Conservation (phyloP, 1,140 invertebrate genomes). For the Tetraneura akinire region DNA sequence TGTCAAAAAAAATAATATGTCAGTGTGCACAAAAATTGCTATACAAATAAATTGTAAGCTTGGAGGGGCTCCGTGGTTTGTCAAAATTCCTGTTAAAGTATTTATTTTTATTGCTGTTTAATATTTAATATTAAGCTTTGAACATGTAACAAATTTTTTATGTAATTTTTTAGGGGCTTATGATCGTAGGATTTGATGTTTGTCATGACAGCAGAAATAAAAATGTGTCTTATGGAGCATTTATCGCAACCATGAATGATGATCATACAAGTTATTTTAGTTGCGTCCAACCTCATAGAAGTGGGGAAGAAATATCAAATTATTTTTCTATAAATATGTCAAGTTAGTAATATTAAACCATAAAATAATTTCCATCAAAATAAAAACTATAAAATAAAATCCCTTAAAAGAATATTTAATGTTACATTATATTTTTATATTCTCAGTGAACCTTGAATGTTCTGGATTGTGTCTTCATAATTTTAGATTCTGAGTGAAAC, state of each 20-base stretch:
- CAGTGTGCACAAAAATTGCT: conserved; percentile 81
- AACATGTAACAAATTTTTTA: background rate
- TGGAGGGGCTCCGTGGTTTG: conserved; percentile 81
- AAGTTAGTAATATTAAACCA: conserved; percentile 11
- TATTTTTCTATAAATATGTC: conserved; percentile 59
- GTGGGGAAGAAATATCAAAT: conserved; percentile 71
- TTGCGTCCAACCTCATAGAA: conserved; percentile 68
- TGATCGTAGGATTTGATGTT: conserved; percentile 86
- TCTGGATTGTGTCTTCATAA: no score
- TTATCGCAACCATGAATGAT: conserved; percentile 76
- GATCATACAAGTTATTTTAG: conserved; percentile 69
- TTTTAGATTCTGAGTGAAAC: no score
- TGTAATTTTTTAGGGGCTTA: conserved; percentile 61
- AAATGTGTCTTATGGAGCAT: conserved; percentile 68
- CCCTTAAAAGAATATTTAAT: no score
- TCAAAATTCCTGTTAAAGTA: conserved; percentile 67
- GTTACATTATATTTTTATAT: no score
- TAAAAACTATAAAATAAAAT: no score
- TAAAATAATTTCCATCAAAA: no score
- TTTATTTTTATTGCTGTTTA: conserved; percentile 28
- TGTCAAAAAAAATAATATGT: conserved; percentile 64
- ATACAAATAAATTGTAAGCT: conserved; percentile 88
- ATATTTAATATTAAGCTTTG: background rate
- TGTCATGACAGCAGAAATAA: conserved; percentile 73
- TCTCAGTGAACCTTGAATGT: no score